Base-by-base conservation (phyloP, 2,113 vertebrate genomes). In the Chrysochloris asiatica region DNA sequence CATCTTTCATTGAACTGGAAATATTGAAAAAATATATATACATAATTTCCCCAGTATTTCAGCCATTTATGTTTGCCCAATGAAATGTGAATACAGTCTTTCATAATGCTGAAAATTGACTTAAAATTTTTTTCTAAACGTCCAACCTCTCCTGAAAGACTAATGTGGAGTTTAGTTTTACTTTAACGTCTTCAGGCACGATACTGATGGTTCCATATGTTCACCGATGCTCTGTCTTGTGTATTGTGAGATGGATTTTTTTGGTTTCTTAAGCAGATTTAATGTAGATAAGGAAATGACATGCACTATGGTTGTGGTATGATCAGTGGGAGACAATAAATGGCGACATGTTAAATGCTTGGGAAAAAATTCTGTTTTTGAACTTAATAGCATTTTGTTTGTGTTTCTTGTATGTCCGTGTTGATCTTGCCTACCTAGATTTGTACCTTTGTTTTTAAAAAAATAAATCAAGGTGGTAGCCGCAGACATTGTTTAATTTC, bases 1-100 rank as follows among this genome's bases (percentile, higher is more conserved):
- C 83, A n/a, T 91, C 33, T 95, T 89, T 85, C 36, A 61, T 9
- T 87, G 79, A 92, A 12, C 56, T 56, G 43, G n/a, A 59, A 90
- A 48, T 81, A 17, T 38, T 59, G 45, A 22, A 78, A 85, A 77
- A n/a, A n/a, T n/a, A n/a, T n/a, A 80, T 45, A 50, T n/a, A 48
- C 24, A 22, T 12, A 48, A 50, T 38, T 83, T 56, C 56, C 26
- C n/a, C 13, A 30, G 9, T 19, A 48, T 82, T 61, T 82, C n/a
- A 21, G 0, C 54, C 26, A 92, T 75, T 22, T 71, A 2, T 56
- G 4, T 73, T 92, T 93, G 48, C 43, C 48, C 33, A 45, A 6
- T 50, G 52, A 91, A 56, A 61, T 93, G 12, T 90, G 61, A 69
- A 75, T 8, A 36, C 11, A 79, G 1, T 67, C 45, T 67, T 59